Conservation (phyloP, 2,888 invertebrate species). For the Mesoligia furuncula region DNA sequence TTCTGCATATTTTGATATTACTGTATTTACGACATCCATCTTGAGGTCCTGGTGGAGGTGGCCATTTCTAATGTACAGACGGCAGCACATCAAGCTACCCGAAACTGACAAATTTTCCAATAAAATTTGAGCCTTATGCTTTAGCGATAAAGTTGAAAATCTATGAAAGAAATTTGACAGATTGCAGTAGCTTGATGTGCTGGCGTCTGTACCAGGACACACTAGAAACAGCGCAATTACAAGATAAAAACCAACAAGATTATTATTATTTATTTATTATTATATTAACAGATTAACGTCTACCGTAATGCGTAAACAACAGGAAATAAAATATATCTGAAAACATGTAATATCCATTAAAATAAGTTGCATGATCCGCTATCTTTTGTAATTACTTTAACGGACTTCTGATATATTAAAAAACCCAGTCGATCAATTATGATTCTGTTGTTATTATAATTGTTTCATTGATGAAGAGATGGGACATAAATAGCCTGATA, state of each 20-base stretch:
- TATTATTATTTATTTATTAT: neutral
- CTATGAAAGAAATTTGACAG: too few species aligned
- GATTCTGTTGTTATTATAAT: neutral
- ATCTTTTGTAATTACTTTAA: slow-evolving; percentile 2
- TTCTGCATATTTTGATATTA: too few species aligned
- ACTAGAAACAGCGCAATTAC: too few species aligned
- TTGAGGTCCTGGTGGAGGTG: too few species aligned
- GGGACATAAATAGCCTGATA: neutral
- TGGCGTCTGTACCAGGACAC: too few species aligned
- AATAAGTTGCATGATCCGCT: neutral
- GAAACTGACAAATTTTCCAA: too few species aligned
- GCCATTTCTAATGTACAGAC: too few species aligned
- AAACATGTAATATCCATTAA: slow-evolving; percentile 20
- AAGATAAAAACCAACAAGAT: slow-evolving; percentile 8
- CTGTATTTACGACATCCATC: too few species aligned
- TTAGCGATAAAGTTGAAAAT: too few species aligned
- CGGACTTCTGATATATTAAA: slow-evolving; percentile 2
- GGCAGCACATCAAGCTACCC: too few species aligned
- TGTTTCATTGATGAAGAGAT: neutral
- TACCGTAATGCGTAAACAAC: neutral
- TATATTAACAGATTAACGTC: neutral
- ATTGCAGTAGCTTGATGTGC: too few species aligned
- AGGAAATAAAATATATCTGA: slow-evolving; percentile 15
- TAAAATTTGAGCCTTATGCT: too few species aligned
- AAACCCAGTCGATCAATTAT: slow-evolving; percentile 13